Conservation (phyloP, 2,113 vertebrate species). For the Thryonomys swinderianus region DNA sequence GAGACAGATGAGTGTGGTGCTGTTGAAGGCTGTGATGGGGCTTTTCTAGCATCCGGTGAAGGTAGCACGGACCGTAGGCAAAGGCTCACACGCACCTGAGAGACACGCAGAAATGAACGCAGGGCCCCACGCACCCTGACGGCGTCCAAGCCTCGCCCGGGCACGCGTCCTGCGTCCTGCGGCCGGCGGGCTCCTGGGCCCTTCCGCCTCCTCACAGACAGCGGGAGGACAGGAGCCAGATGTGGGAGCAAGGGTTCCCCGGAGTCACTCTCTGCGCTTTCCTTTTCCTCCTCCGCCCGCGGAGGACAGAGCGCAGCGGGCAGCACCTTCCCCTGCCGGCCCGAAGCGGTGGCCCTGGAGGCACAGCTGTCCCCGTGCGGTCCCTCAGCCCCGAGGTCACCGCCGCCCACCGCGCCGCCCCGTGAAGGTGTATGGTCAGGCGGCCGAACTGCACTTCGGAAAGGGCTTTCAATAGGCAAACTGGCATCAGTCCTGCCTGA, state of each 20-base stretch:
- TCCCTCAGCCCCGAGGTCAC: too few relatives aligned
- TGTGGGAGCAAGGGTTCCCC: neutral
- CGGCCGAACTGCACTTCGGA: neutral
- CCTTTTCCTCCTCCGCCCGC: neutral
- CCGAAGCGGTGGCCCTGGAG: neutral
- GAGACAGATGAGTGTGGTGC: neutral
- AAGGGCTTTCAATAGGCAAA: neutral
- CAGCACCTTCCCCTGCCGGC: accelerated
- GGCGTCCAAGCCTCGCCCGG: too few relatives aligned
- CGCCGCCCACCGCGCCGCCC: too few relatives aligned
- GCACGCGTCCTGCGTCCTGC: too few relatives aligned
- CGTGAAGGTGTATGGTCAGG: neutral
- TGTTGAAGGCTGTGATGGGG: neutral
- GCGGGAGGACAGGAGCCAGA: accelerated
- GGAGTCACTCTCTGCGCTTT: neutral
- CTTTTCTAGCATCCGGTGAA: neutral
- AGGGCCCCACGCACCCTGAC: too few relatives aligned
- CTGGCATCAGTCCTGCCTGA: neutral
- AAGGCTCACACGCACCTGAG: too few relatives aligned
- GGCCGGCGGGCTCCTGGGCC: accelerated
- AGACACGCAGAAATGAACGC: too few relatives aligned
- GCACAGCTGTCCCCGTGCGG: neutral
- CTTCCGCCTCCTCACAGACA: neutral
- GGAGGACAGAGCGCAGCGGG: too few relatives aligned
- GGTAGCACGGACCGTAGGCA: too few relatives aligned